phyloP scores from a whole-genome alignment of 2,888 invertebrate species.

The Erebia epiphron region DNA sequence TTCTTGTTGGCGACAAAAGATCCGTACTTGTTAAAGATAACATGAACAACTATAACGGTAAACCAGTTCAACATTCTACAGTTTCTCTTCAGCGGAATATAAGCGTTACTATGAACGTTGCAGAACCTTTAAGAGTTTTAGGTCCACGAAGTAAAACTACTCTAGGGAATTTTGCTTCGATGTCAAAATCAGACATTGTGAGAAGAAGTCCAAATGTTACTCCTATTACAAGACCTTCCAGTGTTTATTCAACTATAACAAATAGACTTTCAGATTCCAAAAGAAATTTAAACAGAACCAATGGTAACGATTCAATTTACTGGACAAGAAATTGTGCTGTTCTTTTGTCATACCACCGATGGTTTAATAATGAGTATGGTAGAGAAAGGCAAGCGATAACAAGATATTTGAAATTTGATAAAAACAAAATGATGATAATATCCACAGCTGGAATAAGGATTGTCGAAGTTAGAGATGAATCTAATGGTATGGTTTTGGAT shows the following conservation, averaged over 20 bases:
- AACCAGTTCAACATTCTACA: slow-evolving; percentile 85
- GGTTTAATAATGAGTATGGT: slow-evolving; percentile 80
- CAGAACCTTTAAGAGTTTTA: slow-evolving; percentile 76
- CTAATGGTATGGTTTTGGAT: slow-evolving; percentile 83
- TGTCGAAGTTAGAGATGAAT: slow-evolving; percentile 85
- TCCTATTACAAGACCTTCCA: slow-evolving; percentile 78
- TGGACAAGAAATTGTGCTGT: slow-evolving; percentile 86
- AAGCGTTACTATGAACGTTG: slow-evolving; percentile 85
- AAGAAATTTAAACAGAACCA: slow-evolving; percentile 67
- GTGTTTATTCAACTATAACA: slow-evolving; percentile 75
- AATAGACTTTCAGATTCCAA: slow-evolving; percentile 74
- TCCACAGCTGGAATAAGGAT: slow-evolving; percentile 86
- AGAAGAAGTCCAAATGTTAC: slow-evolving; percentile 78
- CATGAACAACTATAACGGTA: slow-evolving; percentile 83
- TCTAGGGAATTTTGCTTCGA: slow-evolving; percentile 77
- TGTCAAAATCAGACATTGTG: slow-evolving; percentile 73
- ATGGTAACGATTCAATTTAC: slow-evolving; percentile 81
- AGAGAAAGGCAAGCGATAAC: slow-evolving; percentile 80
- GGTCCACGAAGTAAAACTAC: slow-evolving; percentile 81
- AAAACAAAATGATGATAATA: slow-evolving; percentile 83
- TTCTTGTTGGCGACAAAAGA: slow-evolving; percentile 84
- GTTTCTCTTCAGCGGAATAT: slow-evolving; percentile 83
- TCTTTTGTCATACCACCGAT: slow-evolving; percentile 86
- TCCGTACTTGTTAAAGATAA: slow-evolving; percentile 72
- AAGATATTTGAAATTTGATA: slow-evolving; percentile 78